Percentiles rank a stretch among this genome's conserved stretches.
phyloP scores from a whole-genome alignment of 2,113 vertebrate genomes.

The Oreochromis aureus region DNA sequence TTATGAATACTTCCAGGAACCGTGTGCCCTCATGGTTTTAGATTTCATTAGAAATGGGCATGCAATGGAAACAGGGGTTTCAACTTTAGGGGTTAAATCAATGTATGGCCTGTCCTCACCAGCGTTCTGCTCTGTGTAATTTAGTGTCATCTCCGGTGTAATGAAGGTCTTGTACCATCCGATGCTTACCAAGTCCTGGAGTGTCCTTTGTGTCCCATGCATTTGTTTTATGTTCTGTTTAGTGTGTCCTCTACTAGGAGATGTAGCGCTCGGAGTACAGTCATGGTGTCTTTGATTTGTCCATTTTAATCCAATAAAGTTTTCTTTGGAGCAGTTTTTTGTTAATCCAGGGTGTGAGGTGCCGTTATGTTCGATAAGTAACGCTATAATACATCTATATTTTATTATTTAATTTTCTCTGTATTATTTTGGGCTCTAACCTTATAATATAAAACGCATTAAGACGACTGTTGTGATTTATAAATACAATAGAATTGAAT shows the following conservation, averaged over 20 bases:
- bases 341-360: background rate
- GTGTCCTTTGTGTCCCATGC: slow-evolving; percentile 5
- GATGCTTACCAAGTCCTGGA: slow-evolving; percentile 10
- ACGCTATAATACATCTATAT: background rate
- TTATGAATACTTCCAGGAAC: slow-evolving; percentile 74
- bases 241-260: background rate
- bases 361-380: background rate
- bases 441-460: background rate
- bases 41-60: slow-evolving; percentile 55
- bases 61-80: slow-evolving; percentile 42
- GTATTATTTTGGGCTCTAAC: background rate
- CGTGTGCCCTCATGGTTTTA: slow-evolving; percentile 42
- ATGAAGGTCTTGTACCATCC: slow-evolving; percentile 24
- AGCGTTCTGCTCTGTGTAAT: slow-evolving; percentile 33
- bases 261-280: background rate
- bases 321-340: background rate
- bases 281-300: background rate
- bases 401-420: background rate
- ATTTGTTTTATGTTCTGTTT: slow-evolving; percentile 25
- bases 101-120: slow-evolving; percentile 29
- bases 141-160: slow-evolving; percentile 48
- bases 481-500: background rate
- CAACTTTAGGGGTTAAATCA: slow-evolving; percentile 40
- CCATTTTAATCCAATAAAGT: background rate
- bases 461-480: background rate